These are phyloP conservation scores for Philereme transversata DNA, from an alignment of 2,888 invertebrate species.

Conservation along the genomic window DNA sequence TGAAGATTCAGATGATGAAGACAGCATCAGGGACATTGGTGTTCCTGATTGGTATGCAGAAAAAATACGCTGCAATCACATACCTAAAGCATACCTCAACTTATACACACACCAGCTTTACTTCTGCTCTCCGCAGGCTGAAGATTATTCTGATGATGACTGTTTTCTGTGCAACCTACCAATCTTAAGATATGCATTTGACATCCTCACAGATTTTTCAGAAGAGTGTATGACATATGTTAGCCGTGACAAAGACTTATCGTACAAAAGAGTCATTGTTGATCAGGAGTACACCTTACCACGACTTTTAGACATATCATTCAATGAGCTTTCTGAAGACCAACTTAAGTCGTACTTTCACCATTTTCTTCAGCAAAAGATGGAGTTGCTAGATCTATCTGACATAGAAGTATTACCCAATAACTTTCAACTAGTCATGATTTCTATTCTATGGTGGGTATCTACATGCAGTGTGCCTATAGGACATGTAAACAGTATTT, in stretches of 20 bases:
- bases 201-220: conserved; percentile 69
- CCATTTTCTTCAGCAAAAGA: conserved; percentile 71
- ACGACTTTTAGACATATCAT: conserved; percentile 52
- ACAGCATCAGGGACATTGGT: conserved; percentile 50
- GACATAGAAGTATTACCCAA: conserved; percentile 75
- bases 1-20: conserved; percentile 40
- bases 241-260: conserved; percentile 60
- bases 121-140: conserved; percentile 88
- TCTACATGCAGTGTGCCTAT: conserved; percentile 64
- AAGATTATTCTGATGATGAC: conserved; percentile 85
- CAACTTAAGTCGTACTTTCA: conserved; percentile 68
- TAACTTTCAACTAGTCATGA: conserved; percentile 85
- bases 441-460: conserved; percentile 85
- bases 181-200: conserved; percentile 85
- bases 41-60: conserved; percentile 87
- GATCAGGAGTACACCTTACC: conserved; percentile 52
- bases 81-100: conserved; percentile 88
- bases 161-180: conserved; percentile 84
- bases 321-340: conserved; percentile 53
- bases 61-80: conserved; percentile 83
- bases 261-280: conserved; percentile 59
- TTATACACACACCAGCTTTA: conserved; percentile 86
- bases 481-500: conserved; percentile 82
- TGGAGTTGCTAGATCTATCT: conserved; percentile 61
- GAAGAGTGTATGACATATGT: conserved; percentile 65